Evolutionary conservation across 1,140 invertebrate genomes (phyloP).

Genomic region (Rhopalosiphum padi): DNA sequence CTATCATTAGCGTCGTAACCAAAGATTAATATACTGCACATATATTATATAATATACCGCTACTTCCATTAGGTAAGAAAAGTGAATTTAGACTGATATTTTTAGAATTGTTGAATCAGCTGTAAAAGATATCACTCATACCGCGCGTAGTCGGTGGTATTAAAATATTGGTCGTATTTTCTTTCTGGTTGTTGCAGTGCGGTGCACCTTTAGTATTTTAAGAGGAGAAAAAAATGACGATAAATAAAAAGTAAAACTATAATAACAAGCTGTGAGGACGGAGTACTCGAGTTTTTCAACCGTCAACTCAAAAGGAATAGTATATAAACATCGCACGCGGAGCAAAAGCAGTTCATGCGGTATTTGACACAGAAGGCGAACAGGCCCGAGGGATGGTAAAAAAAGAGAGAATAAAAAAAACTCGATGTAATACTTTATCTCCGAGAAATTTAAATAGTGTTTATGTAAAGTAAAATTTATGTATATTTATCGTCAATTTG

Average conservation of each 20-base stretch:
- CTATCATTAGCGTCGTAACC: too few species aligned
- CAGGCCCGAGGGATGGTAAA: background rate
- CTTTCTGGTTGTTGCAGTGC: background rate
- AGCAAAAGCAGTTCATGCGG: background rate
- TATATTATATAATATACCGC: background rate
- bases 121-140: background rate
- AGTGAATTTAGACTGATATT: background rate
- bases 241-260: slow-evolving; percentile 24
- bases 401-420: background rate
- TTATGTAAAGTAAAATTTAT: slow-evolving; percentile 50
- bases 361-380: slow-evolving; percentile 8
- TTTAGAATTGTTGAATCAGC: background rate
- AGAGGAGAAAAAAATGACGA: background rate
- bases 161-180: too few species aligned
- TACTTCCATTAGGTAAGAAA: background rate
- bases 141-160: too few species aligned
- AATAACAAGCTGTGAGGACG: background rate
- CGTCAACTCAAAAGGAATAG: slow-evolving; percentile 19
- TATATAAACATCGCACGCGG: background rate
- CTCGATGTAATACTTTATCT: slow-evolving; percentile 26
- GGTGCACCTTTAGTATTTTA: background rate
- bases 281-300: background rate
- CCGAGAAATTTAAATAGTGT: slow-evolving; percentile 50
- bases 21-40: too few species aligned
- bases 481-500: slow-evolving; percentile 49